Evolutionary conservation across 2,113 vertebrate genomes (phyloP), one percentile per base, ranked within the genome.

Genomic region (Leuciscus idus): DNA sequence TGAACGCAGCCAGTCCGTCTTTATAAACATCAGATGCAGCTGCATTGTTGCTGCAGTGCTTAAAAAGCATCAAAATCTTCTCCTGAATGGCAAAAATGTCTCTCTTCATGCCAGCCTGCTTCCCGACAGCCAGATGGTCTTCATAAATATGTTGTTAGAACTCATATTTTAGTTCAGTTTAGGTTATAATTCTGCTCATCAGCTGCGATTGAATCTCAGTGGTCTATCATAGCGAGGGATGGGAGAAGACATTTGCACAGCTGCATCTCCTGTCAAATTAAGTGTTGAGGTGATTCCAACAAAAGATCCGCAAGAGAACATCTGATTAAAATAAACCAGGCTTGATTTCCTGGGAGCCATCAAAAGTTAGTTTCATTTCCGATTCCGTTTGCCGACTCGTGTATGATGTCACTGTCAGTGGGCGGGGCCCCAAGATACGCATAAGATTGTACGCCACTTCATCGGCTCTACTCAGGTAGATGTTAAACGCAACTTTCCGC

Each of bases 121-220:
- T 87, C 48, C 62, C 46, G 64, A 36, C 50, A 73, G 57, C 43
- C 85, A 87, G 85, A 62, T 84, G 86, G 74, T 79, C 55, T 80
- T 72, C 76, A 80, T 84, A 74, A 73, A 74, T 36, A 52, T 68
- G 28, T 80, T 55, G 26, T 33, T 76, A 80, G 55, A 66, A 84
- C 78, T 87, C 75, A 55, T 84, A 64, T 62, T 66, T 87, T 77
- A 46, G 72, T 83, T 75, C 50, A 36, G 33, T 80, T 87, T 83
- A 61, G 33, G 13, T 72, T 61, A 33, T n/a, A 77, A 83, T 55
- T 72, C 62, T 57, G 46, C 73, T 83, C 64, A 83, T 86, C 85
- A 68, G 87, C 17, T 30, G 26, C n/a, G 55, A 50, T 86, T 73
- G 74, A 64, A 43, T 30, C 33, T 86, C 59, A 19, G 23, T 23